These are phyloP conservation scores for Lasioglossum marginatum DNA, from an alignment of 2,888 invertebrate species.

Conservation along the genomic window DNA sequence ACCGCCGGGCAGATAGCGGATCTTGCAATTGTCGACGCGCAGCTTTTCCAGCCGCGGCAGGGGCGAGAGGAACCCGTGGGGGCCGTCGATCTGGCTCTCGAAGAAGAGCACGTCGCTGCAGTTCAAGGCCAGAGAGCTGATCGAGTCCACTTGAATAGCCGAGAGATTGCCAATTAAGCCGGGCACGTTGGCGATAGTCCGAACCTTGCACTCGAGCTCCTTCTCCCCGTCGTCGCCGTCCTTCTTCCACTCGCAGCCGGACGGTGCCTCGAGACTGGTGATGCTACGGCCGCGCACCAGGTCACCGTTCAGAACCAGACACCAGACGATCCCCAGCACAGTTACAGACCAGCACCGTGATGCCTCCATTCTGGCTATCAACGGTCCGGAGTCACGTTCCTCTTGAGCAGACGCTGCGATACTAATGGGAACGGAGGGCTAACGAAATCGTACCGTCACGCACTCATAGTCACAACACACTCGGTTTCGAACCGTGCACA, in stretches of 20 bases:
- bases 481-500: neutral
- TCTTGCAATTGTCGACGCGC: conserved; percentile 91
- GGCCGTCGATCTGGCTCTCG: conserved; percentile 87
- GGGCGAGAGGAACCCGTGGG: conserved; percentile 86
- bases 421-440: conserved; percentile 21
- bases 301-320: conserved; percentile 57
- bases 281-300: conserved; percentile 77
- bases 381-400: conserved; percentile 23
- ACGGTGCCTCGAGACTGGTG: conserved; percentile 86
- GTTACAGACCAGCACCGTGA: conserved; percentile 28
- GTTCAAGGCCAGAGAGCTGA: conserved; percentile 89
- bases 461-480: conserved; percentile 79
- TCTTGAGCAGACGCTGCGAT: conserved; percentile 24
- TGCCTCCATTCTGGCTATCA: conserved; percentile 54
- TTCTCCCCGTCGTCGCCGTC: conserved; percentile 85
- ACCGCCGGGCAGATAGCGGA: conserved; percentile 90
- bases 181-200: conserved; percentile 90
- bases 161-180: conserved; percentile 89
- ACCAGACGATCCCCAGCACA: conserved; percentile 57
- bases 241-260: conserved; percentile 90
- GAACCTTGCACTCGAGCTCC: conserved; percentile 89
- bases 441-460: conserved; percentile 76
- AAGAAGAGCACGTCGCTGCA: conserved; percentile 91
- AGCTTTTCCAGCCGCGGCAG: conserved; percentile 89
- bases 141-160: conserved; percentile 88